These are phyloP conservation scores for Anoura caudifer DNA, from an alignment of 2,113 vertebrate genomes.

Conservation along the genomic window DNA sequence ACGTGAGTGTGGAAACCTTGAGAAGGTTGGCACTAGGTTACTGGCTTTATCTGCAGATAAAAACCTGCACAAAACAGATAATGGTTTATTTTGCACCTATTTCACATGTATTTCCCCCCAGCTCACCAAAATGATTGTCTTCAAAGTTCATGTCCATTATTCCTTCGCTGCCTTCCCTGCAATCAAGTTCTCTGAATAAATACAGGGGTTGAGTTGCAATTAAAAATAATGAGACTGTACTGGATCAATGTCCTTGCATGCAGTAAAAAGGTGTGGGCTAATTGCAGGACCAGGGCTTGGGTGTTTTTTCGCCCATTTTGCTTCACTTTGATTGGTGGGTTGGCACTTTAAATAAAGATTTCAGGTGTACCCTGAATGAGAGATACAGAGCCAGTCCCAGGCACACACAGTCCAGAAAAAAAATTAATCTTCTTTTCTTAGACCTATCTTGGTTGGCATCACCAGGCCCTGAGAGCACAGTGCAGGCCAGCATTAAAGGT, in stretches of 20 bases:
- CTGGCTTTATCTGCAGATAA: slow-evolving; percentile 55
- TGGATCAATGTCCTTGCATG: slow-evolving; percentile 60
- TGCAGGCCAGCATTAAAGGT: slow-evolving; percentile 67
- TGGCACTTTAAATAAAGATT: slow-evolving; percentile 76
- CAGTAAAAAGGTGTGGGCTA: slow-evolving; percentile 62
- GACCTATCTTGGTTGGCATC: slow-evolving; percentile 64
- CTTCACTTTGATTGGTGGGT: slow-evolving; percentile 72
- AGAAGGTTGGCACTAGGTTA: neutral
- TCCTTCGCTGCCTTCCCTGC: slow-evolving; percentile 19
- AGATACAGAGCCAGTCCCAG: slow-evolving; percentile 52
- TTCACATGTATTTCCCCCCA: slow-evolving; percentile 53
- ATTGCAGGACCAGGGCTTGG: slow-evolving; percentile 31
- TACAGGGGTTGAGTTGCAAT: slow-evolving; percentile 69
- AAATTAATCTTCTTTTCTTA: slow-evolving; percentile 60
- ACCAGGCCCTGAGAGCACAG: slow-evolving; percentile 53
- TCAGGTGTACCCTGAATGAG: slow-evolving; percentile 65
- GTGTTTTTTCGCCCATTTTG: neutral
- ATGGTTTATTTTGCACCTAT: slow-evolving; percentile 45
- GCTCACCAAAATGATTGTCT: slow-evolving; percentile 64
- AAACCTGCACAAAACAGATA: slow-evolving; percentile 52
- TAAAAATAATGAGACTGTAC: slow-evolving; percentile 77
- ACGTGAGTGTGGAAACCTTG: neutral
- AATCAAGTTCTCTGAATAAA: slow-evolving; percentile 61
- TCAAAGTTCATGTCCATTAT: slow-evolving; percentile 51
- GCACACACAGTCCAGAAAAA: slow-evolving; percentile 58